Base-by-base conservation (phyloP, 2,797 vertebrate genomes). In the Anolis apletophallus region DNA sequence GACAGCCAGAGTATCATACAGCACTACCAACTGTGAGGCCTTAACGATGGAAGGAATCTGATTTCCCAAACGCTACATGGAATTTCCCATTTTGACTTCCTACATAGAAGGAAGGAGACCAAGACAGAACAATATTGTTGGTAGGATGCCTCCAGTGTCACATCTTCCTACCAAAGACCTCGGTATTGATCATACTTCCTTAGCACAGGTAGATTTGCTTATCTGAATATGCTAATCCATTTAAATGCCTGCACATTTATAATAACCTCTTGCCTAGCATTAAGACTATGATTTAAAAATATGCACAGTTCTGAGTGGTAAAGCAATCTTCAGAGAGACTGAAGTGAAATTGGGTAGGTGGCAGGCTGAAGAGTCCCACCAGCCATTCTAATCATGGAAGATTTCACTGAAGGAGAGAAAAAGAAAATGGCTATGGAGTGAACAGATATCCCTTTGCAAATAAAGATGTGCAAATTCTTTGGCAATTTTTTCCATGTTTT, bases 11-110 rank as follows among this genome's bases (percentile, higher is more conserved):
- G 81, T 8, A 0, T 81, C 29, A 1, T 1, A 52, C 2, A 89
- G 69, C 75, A 57, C 52, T 3, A 78, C 74, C 46, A 83, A 86
- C 71, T 52, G 69, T 86, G 88, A 71, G 75, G 50, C 50, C 36
- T 87, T 85, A 46, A 91, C 87, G 88, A 83, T 57, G 75, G 88
- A 88, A 85, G 79, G 36, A 86, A 79, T 52, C 87, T 73, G 85
- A 89, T 87, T 92, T 94, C 91, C 90, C 80, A 93, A 85, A 89
- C 83, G 92, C 84, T 83, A 68, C 32, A 23, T 21, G 32, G 72
- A 32, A 10, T 55, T 9, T 46, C 26, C 75, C 68, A 79, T 79
- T 87, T 46, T 74, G 57, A 36, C 68, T 73, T 73, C 40, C 68
- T 74, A 40, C 52, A 16, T 72, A 68, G 71, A 74, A 50, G 69